Conservation (phyloP, 2,888 invertebrate genomes). For the Hydropsyche betteni region DNA sequence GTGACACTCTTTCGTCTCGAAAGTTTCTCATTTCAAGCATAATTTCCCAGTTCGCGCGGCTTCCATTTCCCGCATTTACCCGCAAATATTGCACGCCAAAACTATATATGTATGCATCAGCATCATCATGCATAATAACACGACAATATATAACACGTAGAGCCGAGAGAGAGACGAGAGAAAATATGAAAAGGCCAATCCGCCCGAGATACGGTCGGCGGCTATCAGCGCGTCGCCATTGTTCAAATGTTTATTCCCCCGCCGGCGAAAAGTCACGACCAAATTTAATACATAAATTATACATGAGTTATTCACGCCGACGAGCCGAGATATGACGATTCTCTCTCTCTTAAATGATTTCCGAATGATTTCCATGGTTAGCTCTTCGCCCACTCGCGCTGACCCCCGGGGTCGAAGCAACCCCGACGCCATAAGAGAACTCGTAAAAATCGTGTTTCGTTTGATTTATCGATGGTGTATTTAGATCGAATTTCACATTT, state of each 20-base stretch:
- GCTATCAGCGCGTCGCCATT: constrained; percentile 16
- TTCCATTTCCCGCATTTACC: too few species aligned
- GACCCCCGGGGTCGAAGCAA: too few species aligned
- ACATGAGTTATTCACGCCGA: not conserved
- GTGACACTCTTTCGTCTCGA: too few species aligned
- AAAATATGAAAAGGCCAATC: constrained; percentile 19
- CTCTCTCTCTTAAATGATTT: not conserved
- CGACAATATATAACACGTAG: not conserved
- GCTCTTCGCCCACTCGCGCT: too few species aligned
- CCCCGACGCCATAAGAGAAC: too few species aligned
- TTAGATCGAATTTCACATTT: too few species aligned
- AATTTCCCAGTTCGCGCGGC: too few species aligned
- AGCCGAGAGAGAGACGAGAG: not conserved
- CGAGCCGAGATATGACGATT: not conserved
- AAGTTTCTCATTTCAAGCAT: too few species aligned
- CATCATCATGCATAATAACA: too few species aligned
- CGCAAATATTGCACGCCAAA: not conserved
- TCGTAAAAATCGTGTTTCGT: too few species aligned
- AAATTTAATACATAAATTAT: constrained; percentile 23
- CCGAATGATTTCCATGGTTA: too few species aligned
- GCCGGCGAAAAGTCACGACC: constrained; percentile 19
- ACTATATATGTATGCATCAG: not conserved
- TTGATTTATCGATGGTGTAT: too few species aligned
- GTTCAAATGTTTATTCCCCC: constrained; percentile 19
- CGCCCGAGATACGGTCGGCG: not conserved